Evolutionary conservation across 2,113 vertebrate genomes (phyloP).

Genomic region (Dasyurus viverrinus): DNA sequence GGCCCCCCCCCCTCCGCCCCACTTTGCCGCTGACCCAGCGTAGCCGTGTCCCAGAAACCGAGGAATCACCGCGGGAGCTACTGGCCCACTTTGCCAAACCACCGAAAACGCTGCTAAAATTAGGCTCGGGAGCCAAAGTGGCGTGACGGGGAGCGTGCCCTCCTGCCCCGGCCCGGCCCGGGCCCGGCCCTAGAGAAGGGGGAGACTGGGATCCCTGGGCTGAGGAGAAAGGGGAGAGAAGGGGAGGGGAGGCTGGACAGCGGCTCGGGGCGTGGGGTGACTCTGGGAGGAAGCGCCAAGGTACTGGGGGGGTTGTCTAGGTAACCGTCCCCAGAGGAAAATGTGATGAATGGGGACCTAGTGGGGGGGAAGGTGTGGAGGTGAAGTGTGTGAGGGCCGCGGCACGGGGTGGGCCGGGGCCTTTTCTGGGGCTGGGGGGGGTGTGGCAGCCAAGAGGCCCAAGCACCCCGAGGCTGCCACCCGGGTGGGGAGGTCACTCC

Average conservation of each 20-base stretch:
- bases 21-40: conserved; percentile 74
- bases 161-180: conserved; percentile 55
- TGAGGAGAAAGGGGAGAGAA: not conserved
- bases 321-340: conserved; percentile 3
- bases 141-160: conserved; percentile 48
- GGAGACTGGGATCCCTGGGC: not conserved
- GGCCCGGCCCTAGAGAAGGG: too few relatives aligned
- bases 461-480: too few relatives aligned
- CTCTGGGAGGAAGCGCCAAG: conserved; percentile 4
- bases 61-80: conserved; percentile 70
- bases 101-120: conserved; percentile 74
- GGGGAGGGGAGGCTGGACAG: not conserved
- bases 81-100: conserved; percentile 68
- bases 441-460: not conserved
- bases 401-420: not conserved
- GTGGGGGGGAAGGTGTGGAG: not conserved
- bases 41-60: conserved; percentile 75
- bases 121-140: conserved; percentile 73
- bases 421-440: not conserved
- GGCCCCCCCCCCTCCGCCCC: conserved; percentile 64
- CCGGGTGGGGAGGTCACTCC: not conserved
- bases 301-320: not conserved
- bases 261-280: conserved; percentile 40
- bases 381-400: not conserved
- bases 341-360: not conserved